Evolutionary conservation across 2,797 vertebrate genomes (phyloP), one percentile per base, ranked within the genome.

Genomic region (Rousettus madagascariensis): DNA sequence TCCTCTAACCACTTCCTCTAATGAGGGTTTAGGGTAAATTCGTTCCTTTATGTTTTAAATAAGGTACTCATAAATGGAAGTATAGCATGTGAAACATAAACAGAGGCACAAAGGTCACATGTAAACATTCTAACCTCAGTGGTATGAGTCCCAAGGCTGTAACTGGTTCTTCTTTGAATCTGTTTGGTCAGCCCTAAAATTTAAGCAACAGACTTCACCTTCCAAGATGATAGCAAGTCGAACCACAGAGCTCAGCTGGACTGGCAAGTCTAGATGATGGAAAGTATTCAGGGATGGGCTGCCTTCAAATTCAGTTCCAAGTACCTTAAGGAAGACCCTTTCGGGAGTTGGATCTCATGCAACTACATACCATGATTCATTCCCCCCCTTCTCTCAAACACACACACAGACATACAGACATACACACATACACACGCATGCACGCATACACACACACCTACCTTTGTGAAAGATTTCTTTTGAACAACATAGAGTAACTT

Each of bases 31-130:
- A 28, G 19, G 36, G 36, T 46, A 15, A 71, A 36, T 66, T n/a
- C 5, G 49, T 43, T 65, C 89, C 94, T 95, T 89, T 68, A 26
- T 77, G 46, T 78, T 79, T 83, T 78, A 82, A 55, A 38, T 55
- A 59, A 69, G 36, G 28, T 11, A n/a, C 16, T 59, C 38, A 51
- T 33, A 78, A 85, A 69, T n/a, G 26, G 49, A 92, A 86, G 36
- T 8, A 3, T 9, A 33, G 69, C 43, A 24, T 5, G 8, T 26
- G n/a, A 8, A 30, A 6, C 8, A 53, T 3, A 72, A 77, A 63
- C 68, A 77, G 8, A 78, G 26, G 68, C 19, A 72, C 63, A 12
- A 12, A 69, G 43, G 83, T 43, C 91, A 53, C 0, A 0, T 4
- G 3, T 4, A 20, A 53, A 17, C 53, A 43, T 61, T 57, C 71